phyloP scores from a whole-genome alignment of 1,140 invertebrate species.

The Rhizoglyphus robini region DNA sequence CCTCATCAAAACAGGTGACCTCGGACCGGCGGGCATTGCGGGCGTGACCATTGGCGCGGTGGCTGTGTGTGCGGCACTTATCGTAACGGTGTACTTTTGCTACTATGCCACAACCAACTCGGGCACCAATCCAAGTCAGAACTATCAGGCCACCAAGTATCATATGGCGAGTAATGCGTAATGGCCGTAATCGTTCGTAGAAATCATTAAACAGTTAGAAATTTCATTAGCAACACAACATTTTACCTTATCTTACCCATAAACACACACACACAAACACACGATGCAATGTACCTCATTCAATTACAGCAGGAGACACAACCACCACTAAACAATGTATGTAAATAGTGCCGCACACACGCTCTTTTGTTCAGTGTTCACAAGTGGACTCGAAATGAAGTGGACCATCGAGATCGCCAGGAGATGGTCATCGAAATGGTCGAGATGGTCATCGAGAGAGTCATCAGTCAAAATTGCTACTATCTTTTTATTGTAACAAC shows the following conservation, averaged over 20 bases:
- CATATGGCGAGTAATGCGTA: background rate
- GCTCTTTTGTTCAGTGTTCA: no score
- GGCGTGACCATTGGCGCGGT: constrained; percentile 23
- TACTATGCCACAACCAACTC: constrained; percentile 11
- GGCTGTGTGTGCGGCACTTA: constrained; percentile 20
- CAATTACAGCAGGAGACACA: no score
- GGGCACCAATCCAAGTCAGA: background rate
- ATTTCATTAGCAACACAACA: background rate
- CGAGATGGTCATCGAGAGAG: no score
- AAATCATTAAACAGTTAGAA: no score
- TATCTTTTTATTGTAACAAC: no score
- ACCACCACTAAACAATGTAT: no score
- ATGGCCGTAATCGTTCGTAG: no score
- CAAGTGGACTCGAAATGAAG: no score
- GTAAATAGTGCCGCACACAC: no score
- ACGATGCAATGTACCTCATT: background rate
- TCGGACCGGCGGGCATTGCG: constrained; percentile 24
- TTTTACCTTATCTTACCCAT: background rate
- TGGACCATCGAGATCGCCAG: no score
- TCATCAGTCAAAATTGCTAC: no score
- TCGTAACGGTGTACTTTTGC: constrained; percentile 26
- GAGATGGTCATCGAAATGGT: no score
- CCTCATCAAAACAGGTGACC: constrained; percentile 18
- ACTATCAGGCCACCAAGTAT: background rate
- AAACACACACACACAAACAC: background rate